phyloP scores from a whole-genome alignment of 2,888 invertebrate genomes.

The Dryococelus australis region DNA sequence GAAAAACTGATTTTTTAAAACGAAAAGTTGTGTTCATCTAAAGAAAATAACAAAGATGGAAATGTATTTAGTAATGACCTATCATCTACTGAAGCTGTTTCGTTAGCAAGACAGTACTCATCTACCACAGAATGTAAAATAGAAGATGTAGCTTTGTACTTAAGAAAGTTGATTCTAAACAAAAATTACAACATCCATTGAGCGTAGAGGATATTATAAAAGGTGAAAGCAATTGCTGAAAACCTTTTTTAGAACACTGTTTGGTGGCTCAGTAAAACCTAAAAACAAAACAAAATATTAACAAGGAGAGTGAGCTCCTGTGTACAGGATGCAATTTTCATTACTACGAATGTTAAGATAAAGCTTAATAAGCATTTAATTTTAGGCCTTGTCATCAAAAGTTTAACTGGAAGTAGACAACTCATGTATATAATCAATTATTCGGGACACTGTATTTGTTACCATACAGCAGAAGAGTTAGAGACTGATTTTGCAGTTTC shows the following conservation, averaged over 20 bases:
- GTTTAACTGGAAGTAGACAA: slow-evolving; percentile 27
- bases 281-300: slow-evolving; percentile 24
- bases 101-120: slow-evolving; percentile 18
- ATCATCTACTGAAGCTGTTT: slow-evolving; percentile 28
- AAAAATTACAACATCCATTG: slow-evolving; percentile 8
- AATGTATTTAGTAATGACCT: not conserved
- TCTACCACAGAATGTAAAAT: slow-evolving; percentile 25
- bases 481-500: slow-evolving; percentile 23
- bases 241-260: slow-evolving; percentile 24
- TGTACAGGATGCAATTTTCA: slow-evolving; percentile 26
- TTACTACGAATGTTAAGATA: no score
- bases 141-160: slow-evolving; percentile 24
- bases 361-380: no score
- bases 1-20: not conserved
- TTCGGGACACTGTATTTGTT: slow-evolving; percentile 28
- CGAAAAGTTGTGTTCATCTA: slow-evolving; percentile 17
- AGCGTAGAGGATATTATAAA: slow-evolving; percentile 22
- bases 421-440: slow-evolving; percentile 23
- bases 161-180: slow-evolving; percentile 22
- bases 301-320: slow-evolving; percentile 24
- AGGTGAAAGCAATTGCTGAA: slow-evolving; percentile 24
- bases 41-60: slow-evolving; percentile 24
- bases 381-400: no score
- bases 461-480: slow-evolving; percentile 21
- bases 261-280: slow-evolving; percentile 24